Evolutionary conservation across 1,140 invertebrate genomes (phyloP).

Genomic region (Ceratina australensis): DNA sequence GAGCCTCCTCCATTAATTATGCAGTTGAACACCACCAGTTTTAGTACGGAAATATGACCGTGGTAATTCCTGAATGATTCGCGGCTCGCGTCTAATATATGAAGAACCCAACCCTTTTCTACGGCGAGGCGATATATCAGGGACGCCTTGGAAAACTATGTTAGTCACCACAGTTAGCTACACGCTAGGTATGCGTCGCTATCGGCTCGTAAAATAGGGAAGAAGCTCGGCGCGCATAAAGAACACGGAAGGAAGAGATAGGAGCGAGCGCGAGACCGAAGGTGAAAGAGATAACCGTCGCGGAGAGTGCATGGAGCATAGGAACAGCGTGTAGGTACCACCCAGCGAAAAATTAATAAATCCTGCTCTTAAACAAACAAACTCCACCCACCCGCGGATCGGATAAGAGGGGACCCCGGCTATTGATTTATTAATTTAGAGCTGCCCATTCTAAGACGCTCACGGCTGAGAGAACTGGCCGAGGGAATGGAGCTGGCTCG

Average conservation of each 20-base stretch:
- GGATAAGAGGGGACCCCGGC: conserved; percentile 72
- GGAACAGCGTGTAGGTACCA: conserved; percentile 68
- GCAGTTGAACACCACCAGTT: no score
- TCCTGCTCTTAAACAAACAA: conserved; percentile 79
- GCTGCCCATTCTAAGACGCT: conserved; percentile 78
- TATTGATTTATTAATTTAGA: conserved; percentile 80
- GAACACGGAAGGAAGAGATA: conserved; percentile 61
- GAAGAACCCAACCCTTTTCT: not conserved
- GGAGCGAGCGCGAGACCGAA: conserved; percentile 38
- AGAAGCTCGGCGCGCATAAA: conserved; percentile 52
- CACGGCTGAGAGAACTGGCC: conserved; percentile 19
- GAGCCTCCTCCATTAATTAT: not conserved
- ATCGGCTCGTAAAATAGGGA: conserved; percentile 42
- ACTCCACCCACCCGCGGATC: conserved; percentile 78
- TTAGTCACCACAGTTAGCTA: not conserved
- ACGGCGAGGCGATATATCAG: not conserved
- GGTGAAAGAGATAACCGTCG: conserved; percentile 48
- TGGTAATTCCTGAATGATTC: not conserved
- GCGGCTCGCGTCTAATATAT: not conserved
- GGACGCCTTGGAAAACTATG: not conserved
- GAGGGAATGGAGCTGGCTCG: conserved; percentile 40
- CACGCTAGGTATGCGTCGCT: not conserved
- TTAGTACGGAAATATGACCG: not conserved
- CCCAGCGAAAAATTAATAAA: conserved; percentile 79
- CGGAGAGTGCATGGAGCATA: conserved; percentile 56